These are phyloP conservation scores for Aphodius granarius DNA, from an alignment of 2,888 invertebrate genomes.

Conservation along the genomic window DNA sequence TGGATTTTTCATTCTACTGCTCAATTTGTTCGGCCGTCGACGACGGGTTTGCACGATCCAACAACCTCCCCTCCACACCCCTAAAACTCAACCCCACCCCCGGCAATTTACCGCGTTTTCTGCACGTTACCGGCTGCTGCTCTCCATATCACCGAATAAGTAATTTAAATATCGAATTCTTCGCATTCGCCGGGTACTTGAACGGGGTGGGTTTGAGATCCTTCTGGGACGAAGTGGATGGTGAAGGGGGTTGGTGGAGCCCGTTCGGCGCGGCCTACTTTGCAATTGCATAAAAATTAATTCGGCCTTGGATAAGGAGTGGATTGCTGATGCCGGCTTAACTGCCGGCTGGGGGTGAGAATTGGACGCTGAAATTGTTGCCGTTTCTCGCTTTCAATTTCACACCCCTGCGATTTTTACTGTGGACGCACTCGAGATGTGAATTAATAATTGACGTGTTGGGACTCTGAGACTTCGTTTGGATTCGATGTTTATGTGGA, in stretches of 20 bases:
- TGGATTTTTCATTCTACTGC: conserved; percentile 7
- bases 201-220: neutral
- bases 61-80: neutral
- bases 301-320: neutral
- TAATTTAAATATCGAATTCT: neutral
- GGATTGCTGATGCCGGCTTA: neutral
- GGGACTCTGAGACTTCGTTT: neutral
- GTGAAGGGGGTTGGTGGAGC: neutral
- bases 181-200: neutral
- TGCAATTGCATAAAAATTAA: neutral
- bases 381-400: conserved; percentile 20
- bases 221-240: neutral
- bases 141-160: neutral
- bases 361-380: neutral
- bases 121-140: neutral
- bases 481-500: neutral
- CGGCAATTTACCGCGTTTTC: neutral
- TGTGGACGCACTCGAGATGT: neutral
- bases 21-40: conserved; percentile 4
- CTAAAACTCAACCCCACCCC: neutral
- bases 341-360: neutral
- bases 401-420: conserved; percentile 24
- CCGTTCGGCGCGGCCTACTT: neutral
- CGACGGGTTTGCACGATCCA: too few species aligned
- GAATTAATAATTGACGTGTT: neutral